phyloP scores from a whole-genome alignment of 2,888 invertebrate genomes.

The Lutraria lutraria region DNA sequence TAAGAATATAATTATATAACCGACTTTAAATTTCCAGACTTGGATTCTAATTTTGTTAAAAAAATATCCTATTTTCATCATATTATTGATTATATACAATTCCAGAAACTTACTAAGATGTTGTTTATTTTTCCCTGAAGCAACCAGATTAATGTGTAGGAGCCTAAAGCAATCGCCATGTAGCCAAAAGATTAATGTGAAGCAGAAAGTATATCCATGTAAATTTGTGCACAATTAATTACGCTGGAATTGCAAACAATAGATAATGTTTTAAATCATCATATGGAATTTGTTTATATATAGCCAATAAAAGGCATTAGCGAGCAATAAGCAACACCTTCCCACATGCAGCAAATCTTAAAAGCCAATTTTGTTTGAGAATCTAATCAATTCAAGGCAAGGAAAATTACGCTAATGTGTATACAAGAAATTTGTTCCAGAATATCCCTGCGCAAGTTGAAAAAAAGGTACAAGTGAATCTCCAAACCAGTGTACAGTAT shows the following conservation, averaged over 20 bases:
- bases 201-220: neutral
- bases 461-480: neutral
- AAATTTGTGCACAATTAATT: slow-evolving; percentile 5
- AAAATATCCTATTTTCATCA: neutral
- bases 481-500: neutral
- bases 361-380: neutral
- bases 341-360: neutral
- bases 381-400: neutral
- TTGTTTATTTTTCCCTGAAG: neutral
- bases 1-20: neutral
- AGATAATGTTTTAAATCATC: neutral
- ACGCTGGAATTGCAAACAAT: neutral
- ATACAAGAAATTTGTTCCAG: neutral
- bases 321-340: neutral
- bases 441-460: neutral
- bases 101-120: neutral
- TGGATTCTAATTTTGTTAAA: neutral
- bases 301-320: neutral
- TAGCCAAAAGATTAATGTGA: slow-evolving; percentile 21
- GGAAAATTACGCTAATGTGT: neutral
- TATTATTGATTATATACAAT: neutral
- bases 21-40: neutral
- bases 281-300: slow-evolving; percentile 16
- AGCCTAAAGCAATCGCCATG: neutral
- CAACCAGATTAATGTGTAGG: neutral